Base-by-base conservation (phyloP, 2,888 invertebrate genomes). In the Agrochola macilenta region DNA sequence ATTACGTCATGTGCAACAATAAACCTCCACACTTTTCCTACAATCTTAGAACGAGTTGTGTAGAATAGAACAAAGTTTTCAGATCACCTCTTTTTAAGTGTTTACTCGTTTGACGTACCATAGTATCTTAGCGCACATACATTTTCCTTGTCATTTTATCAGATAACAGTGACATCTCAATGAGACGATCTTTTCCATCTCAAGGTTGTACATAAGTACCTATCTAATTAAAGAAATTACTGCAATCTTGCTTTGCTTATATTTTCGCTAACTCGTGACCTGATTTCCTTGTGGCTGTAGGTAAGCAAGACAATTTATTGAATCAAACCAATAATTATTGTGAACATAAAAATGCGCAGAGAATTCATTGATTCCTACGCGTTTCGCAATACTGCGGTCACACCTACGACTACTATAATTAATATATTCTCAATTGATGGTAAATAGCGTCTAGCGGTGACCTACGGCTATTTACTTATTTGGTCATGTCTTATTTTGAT, bases 151-250 rank as follows among this genome's bases (percentile, higher is more conserved):
- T 88, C 87, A 81, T 86, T 85, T 90, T 91, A 92, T 92, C 91
- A 75, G 92, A 92, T 92, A 91, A 77, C 74, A 79, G 72, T 86
- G 92, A 92, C 92, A 90, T 90, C 88, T 92, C 92, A 91, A 91
- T 92, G 92, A 87, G 89, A 87, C 81, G 73, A 80, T 86, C 83
- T 87, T 88, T 89, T 89, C 83, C 88, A 87, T 82, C 78, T 60
- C 90, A 90, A 91, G 91, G 89, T 77, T 74, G 46, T 26, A 43
- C 43, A 63, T 76, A 71, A 79, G 60, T 77, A 60, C 58, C 26
- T 54, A 78, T 66, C 46, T 80, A 83, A 79, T 81, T 84, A 82
- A 74, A 73, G 74, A 76, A 78, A 76, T 69, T 64, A 63, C 61
- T 74, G 64, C 43, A 75, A 72, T 83, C 60, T 76, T 52, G 65